These are phyloP conservation scores for Apostichopus californicus DNA, from an alignment of 35 echinoderm and acorn worm genomes.

Conservation along the genomic window DNA sequence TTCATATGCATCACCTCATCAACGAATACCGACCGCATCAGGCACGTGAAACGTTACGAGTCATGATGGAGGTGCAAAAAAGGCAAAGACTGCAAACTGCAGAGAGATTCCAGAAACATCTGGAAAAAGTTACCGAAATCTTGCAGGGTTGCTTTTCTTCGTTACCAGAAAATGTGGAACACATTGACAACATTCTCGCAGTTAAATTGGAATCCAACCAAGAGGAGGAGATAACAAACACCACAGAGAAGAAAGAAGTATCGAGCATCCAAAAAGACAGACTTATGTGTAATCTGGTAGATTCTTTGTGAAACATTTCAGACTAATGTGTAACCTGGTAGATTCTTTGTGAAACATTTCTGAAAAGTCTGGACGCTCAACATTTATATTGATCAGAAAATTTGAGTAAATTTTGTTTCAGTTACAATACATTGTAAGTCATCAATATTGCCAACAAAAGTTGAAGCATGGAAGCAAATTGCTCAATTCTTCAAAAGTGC, in stretches of 20 bases:
- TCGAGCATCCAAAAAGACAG: slow-evolving; percentile 83
- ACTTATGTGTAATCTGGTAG: slow-evolving; percentile 95
- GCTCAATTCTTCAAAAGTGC: too few relatives aligned
- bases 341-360: too few relatives aligned
- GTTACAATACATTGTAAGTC: too few relatives aligned
- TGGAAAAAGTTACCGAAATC: slow-evolving; percentile 92
- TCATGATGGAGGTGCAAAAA: slow-evolving; percentile 99
- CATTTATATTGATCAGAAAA: neutral
- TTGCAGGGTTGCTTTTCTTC: slow-evolving; percentile 92
- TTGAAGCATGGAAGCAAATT: too few relatives aligned
- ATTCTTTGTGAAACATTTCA: too few relatives aligned
- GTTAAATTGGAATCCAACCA: slow-evolving; percentile 65
- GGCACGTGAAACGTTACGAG: slow-evolving; percentile 90
- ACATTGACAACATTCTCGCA: slow-evolving; percentile 89
- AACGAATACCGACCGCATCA: slow-evolving; percentile 98
- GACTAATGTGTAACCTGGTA: too few relatives aligned
- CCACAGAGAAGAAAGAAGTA: slow-evolving; percentile 52
- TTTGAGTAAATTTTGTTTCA: too few relatives aligned
- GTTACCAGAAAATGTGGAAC: slow-evolving; percentile 86
- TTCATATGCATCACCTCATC: slow-evolving; percentile 99
- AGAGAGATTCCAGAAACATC: slow-evolving; percentile 92
- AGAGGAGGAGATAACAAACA: neutral
- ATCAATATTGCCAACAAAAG: too few relatives aligned
- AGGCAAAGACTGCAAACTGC: slow-evolving; percentile 93
- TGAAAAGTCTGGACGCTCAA: neutral